Conservation (phyloP, 2,113 vertebrate species). For the Boleophthalmus pectinirostris region DNA sequence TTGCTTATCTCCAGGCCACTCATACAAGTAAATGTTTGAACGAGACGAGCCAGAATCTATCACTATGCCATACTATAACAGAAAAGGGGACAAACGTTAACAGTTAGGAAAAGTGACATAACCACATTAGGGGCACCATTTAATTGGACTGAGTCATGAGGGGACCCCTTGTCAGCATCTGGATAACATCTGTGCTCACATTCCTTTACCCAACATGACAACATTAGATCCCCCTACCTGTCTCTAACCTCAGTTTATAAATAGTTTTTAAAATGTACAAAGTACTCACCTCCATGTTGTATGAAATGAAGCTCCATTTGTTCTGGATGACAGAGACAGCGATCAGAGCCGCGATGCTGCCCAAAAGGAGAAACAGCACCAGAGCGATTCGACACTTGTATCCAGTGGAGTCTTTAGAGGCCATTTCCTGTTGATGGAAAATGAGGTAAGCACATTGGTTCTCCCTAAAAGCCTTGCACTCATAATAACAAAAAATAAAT, state of each 20-base stretch:
- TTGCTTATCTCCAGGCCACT: constrained; percentile 93
- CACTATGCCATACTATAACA: constrained; percentile 88
- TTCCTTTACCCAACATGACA: neutral
- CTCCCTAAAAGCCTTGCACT: constrained; percentile 37
- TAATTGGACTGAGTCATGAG: neutral
- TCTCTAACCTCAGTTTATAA: neutral
- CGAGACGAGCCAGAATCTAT: constrained; percentile 93
- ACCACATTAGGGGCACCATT: neutral
- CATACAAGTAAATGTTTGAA: constrained; percentile 90
- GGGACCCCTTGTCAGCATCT: neutral
- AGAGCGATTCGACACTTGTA: constrained; percentile 75
- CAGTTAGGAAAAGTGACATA: neutral
- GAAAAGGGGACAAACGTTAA: neutral
- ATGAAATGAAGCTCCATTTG: constrained; percentile 72
- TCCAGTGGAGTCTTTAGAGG: constrained; percentile 67
- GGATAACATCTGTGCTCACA: constrained; percentile 4
- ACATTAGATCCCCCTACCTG: too few relatives aligned
- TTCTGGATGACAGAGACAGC: constrained; percentile 85
- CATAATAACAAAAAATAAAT: constrained; percentile 9
- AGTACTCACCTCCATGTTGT: constrained; percentile 80
- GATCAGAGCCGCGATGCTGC: constrained; percentile 84
- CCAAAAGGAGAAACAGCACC: constrained; percentile 79
- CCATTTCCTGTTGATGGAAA: constrained; percentile 69
- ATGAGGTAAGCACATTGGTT: constrained; percentile 6
- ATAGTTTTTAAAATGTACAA: neutral